A percentile compares a stretch with the other conserved stretches of the same genome.
Evolutionary conservation across 2,888 invertebrate species (phyloP).

Genomic region (Spisula solida): DNA sequence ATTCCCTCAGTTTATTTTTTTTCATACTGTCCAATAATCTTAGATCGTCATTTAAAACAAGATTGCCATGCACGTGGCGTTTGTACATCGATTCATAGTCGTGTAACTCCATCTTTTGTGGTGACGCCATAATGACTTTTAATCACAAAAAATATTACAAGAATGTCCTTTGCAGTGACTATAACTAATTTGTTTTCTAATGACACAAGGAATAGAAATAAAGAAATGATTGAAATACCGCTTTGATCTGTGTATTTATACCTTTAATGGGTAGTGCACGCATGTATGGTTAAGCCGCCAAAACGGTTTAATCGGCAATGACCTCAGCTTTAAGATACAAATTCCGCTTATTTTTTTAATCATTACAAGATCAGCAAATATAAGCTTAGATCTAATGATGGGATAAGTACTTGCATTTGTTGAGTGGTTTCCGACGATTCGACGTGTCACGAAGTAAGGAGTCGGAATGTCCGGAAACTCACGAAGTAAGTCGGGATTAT

Average conservation of each 20-base stretch:
- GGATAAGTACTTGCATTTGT: too few relatives aligned
- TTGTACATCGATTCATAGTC: conserved; percentile 58
- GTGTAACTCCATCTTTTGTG: neutral
- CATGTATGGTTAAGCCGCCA: neutral
- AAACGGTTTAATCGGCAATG: too few relatives aligned
- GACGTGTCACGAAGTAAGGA: neutral
- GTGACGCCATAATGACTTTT: conserved; percentile 22
- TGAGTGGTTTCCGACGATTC: too few relatives aligned
- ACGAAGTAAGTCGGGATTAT: neutral
- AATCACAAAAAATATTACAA: neutral
- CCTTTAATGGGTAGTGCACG: neutral
- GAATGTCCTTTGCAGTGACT: neutral
- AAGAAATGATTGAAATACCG: too few relatives aligned
- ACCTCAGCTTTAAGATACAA: neutral
- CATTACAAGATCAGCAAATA: too few relatives aligned
- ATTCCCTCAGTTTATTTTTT: conserved; percentile 43
- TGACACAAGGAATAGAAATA: too few relatives aligned
- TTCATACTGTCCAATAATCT: conserved; percentile 41
- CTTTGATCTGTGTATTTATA: too few relatives aligned
- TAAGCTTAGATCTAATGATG: too few relatives aligned
- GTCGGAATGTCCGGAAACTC: neutral
- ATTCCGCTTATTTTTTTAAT: neutral
- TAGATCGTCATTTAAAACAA: conserved; percentile 50
- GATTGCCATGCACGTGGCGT: conserved; percentile 58
- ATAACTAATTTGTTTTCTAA: too few relatives aligned